phyloP scores from a whole-genome alignment of 2,113 vertebrate genomes.

The Orycteropus afer region DNA sequence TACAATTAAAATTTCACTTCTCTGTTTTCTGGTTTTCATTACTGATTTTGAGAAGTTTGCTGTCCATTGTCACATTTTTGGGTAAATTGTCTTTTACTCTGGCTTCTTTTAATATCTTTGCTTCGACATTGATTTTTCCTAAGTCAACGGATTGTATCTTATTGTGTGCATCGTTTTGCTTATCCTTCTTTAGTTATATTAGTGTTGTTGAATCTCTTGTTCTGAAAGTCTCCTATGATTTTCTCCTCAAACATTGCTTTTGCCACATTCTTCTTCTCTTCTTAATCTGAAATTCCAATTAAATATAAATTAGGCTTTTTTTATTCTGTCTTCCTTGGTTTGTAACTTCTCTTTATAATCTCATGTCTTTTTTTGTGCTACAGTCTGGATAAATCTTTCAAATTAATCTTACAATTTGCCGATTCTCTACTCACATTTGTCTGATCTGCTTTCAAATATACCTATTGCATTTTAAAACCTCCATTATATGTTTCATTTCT shows the following conservation, averaged over 20 bases:
- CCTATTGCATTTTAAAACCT: not conserved
- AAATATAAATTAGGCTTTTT: conserved; percentile 26
- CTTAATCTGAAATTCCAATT: not conserved
- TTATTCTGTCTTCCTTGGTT: not conserved
- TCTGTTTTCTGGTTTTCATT: not conserved
- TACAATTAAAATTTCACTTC: not conserved
- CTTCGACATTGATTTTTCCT: not conserved
- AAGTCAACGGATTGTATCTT: not conserved
- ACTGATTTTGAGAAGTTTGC: not conserved
- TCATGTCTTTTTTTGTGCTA: not conserved
- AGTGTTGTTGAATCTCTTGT: not conserved
- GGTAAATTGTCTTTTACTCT: not conserved
- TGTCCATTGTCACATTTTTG: not conserved
- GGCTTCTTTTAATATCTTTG: not conserved
- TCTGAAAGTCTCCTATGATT: not conserved
- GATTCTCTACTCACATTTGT: not conserved
- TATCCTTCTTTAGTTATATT: not conserved
- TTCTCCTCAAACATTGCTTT: not conserved
- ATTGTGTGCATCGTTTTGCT: not conserved
- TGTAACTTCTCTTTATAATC: not conserved
- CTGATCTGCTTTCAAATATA: not conserved
- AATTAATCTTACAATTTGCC: not conserved
- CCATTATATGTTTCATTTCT: not conserved
- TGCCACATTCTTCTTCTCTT: not conserved
- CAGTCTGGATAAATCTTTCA: not conserved